Conservation (phyloP, 2,888 invertebrate species). For the Tetramorium bicarinatum region DNA sequence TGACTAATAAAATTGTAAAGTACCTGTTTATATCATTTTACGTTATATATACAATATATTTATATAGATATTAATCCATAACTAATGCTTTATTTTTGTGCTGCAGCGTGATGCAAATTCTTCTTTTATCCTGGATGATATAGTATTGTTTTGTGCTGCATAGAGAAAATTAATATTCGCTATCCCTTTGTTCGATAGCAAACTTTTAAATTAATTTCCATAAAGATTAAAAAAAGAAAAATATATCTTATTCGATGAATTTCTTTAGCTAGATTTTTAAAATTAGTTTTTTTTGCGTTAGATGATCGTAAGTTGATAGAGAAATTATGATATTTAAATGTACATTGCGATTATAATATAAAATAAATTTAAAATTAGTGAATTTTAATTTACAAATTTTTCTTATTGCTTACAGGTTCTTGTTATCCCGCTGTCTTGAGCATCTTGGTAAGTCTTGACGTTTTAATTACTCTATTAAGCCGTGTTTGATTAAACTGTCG, state of each 20-base stretch:
- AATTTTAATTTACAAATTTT: conserved; percentile 30
- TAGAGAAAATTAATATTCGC: conserved; percentile 41
- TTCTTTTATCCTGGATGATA: conserved; percentile 22
- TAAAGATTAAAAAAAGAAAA: not conserved
- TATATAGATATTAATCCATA: not conserved
- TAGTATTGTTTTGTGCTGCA: conserved; percentile 5
- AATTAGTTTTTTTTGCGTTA: not conserved
- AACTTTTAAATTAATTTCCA: conserved; percentile 30
- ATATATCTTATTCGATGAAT: not conserved
- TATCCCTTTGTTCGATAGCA: conserved; percentile 8
- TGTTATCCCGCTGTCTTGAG: not conserved
- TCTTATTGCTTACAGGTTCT: not conserved
- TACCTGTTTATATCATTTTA: not conserved
- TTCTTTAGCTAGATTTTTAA: not conserved
- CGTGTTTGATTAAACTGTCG: conserved; percentile 40
- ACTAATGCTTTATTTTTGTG: conserved; percentile 15
- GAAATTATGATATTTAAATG: not conserved
- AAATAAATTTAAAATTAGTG: not conserved
- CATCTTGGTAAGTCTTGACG: conserved; percentile 34
- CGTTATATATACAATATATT: not conserved
- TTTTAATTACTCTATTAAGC: conserved; percentile 47
- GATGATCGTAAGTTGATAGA: not conserved
- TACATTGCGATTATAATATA: not conserved
- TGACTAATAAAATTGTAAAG: conserved; percentile 15
- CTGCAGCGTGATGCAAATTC: not conserved